These are phyloP conservation scores for Standfussiana lucernea DNA, from an alignment of 2,888 invertebrate genomes.

Conservation along the genomic window DNA sequence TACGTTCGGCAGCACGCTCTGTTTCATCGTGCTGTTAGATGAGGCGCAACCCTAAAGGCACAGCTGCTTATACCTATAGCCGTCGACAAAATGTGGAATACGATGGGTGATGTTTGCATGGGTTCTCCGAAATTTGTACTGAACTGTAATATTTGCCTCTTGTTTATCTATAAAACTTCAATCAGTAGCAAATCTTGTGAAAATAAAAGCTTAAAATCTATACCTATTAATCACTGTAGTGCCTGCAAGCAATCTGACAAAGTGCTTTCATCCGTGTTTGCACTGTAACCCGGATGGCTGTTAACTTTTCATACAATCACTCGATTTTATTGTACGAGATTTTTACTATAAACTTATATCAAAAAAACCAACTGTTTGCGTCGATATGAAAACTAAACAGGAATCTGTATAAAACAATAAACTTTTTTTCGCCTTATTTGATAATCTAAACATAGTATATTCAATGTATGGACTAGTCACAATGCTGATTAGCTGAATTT, in stretches of 20 bases:
- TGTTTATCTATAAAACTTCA: conserved; percentile 1
- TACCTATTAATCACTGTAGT: conserved; percentile 25
- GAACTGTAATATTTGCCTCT: not conserved
- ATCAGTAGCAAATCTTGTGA: not conserved
- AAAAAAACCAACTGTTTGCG: conserved; percentile 25
- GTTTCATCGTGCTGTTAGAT: no score
- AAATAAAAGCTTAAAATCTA: conserved; percentile 4
- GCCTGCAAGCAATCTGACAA: conserved; percentile 39
- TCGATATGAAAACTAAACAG: conserved; percentile 27
- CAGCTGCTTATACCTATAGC: no score
- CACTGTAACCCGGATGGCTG: conserved; percentile 2
- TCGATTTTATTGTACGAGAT: conserved; percentile 14
- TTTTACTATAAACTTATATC: conserved; percentile 1
- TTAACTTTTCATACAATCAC: conserved; percentile 43
- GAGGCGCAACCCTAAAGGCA: no score
- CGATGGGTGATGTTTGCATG: no score
- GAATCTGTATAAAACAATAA: not conserved
- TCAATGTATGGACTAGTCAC: not conserved
- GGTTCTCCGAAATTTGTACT: not conserved
- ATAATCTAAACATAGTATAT: not conserved
- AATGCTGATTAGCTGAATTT: not conserved
- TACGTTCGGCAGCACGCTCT: no score
- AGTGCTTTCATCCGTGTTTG: conserved; percentile 37
- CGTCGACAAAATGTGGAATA: no score
- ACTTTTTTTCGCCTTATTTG: not conserved